Evolutionary conservation across 2,888 invertebrate species (phyloP).

Genomic region (Flexamia atlantica): DNA sequence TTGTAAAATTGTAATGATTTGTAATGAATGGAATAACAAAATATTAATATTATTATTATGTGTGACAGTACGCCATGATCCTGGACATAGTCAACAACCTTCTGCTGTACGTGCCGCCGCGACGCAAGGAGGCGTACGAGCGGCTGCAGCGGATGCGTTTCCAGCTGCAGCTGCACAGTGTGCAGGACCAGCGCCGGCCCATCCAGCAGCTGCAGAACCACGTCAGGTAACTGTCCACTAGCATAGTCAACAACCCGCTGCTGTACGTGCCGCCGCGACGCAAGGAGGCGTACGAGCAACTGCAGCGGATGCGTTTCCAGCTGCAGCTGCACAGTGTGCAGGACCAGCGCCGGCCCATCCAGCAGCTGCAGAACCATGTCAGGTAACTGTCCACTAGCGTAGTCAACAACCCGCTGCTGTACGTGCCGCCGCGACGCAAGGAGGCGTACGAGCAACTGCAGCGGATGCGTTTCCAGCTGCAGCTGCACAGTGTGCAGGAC

Average conservation of each 20-base stretch:
- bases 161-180: slow-evolving; percentile 93
- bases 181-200: slow-evolving; percentile 94
- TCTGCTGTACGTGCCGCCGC: slow-evolving; percentile 96
- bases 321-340: slow-evolving; percentile 94
- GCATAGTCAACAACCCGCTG: slow-evolving; percentile 97
- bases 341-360: slow-evolving; percentile 94
- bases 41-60: no score
- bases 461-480: slow-evolving; percentile 95
- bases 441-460: slow-evolving; percentile 93
- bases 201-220: slow-evolving; percentile 95
- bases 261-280: slow-evolving; percentile 93
- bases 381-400: no score
- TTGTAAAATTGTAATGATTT: no score
- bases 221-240: slow-evolving; percentile 76
- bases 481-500: slow-evolving; percentile 93
- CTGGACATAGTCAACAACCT: slow-evolving; percentile 99
- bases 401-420: slow-evolving; percentile 97
- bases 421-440: slow-evolving; percentile 89
- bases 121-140: slow-evolving; percentile 93
- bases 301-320: slow-evolving; percentile 96
- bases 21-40: no score
- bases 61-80: slow-evolving; percentile 93
- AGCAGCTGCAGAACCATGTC: slow-evolving; percentile 90
- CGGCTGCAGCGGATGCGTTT: slow-evolving; percentile 95
- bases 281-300: slow-evolving; percentile 91